Base-by-base conservation (phyloP, 2,797 vertebrate genomes). In the Mormyrops boulengeri region DNA sequence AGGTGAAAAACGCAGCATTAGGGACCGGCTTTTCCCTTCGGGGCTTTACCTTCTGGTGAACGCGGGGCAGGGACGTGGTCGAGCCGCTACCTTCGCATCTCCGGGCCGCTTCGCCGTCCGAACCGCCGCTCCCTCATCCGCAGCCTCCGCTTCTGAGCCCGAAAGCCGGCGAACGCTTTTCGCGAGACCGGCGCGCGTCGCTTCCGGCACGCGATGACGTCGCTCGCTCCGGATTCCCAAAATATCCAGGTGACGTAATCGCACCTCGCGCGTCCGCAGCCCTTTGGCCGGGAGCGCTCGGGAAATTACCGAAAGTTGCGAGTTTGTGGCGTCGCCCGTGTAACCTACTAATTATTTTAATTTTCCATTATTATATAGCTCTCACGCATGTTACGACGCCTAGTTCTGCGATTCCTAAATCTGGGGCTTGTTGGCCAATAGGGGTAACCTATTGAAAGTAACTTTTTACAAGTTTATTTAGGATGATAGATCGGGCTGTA, bases 121-220 rank as follows among this genome's bases (percentile, higher is more conserved):
- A 9, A n/a, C 6, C 6, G 4, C 73, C 17, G 14, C 73, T 82
- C 8, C 41, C 8, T 38, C 69, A 17, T 17, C 30, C 38, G 3
- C 73, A 17, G 38, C n/a, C 73, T n/a, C 2, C 6, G 14, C 77
- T n/a, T 44, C 14, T 34, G 69, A 73, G 66, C 12, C 66, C 66
- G 30, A 73, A 14, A 73, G 30, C 66, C 66, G 66, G 12, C 1
- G 66, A 73, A 73, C 30, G 1, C 66, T 73, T 30, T 73, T 38
- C 66, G 12, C 4, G 30, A 73, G 34, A 14, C 69, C 69, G 69
- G 69, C 34, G 77, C 77, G 77, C 38, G 77, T 9, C 19, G 77
- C 19, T 82, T 82, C 77, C 77, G 41, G 77, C 77, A 82, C 77
- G 77, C 77, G 38, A n/a, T 82, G 77, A 82, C 77, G 77, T 82